Evolutionary conservation across 2,797 vertebrate genomes (phyloP).

Genomic region (Eupleurogrammus muticus): DNA sequence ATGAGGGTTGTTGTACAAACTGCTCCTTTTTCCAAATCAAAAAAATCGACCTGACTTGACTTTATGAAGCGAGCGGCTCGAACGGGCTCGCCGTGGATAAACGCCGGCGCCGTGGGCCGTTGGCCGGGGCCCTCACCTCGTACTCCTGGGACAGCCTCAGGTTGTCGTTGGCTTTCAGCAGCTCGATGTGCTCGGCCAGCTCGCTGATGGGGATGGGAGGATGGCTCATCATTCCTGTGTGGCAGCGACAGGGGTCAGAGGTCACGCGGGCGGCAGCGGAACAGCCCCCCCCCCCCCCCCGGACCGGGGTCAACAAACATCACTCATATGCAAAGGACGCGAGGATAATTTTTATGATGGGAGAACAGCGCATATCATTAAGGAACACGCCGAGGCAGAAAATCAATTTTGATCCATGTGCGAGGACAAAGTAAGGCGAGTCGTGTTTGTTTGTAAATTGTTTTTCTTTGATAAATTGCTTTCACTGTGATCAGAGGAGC

Average conservation of each 20-base stretch:
- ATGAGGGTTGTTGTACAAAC: no score
- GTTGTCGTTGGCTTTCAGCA: constrained; percentile 98
- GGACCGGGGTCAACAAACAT: constrained; percentile 41
- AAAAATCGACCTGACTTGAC: no score
- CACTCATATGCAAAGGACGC: constrained; percentile 58
- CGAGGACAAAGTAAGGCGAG: constrained; percentile 67
- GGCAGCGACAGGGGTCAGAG: constrained; percentile 53
- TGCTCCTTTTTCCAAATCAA: no score
- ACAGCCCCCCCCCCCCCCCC: no score
- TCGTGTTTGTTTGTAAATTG: constrained; percentile 72
- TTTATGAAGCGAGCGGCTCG: constrained; percentile 46
- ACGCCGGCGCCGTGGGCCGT: no score
- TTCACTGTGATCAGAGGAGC: constrained; percentile 74
- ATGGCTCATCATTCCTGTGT: constrained; percentile 96
- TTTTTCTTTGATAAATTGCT: constrained; percentile 81
- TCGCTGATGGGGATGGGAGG: constrained; percentile 94
- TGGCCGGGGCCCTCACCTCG: no score
- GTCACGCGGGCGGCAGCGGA: constrained; percentile 12
- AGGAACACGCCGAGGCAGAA: constrained; percentile 66
- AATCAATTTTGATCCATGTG: constrained; percentile 79
- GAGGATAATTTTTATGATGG: constrained; percentile 62
- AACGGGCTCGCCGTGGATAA: no score
- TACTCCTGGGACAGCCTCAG: constrained; percentile 99
- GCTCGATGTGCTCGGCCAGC: constrained; percentile 96
- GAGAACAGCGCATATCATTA: constrained; percentile 67